These are phyloP conservation scores for Micoletzkya japonica DNA, from an alignment of 2,888 invertebrate genomes.

Conservation along the genomic window DNA sequence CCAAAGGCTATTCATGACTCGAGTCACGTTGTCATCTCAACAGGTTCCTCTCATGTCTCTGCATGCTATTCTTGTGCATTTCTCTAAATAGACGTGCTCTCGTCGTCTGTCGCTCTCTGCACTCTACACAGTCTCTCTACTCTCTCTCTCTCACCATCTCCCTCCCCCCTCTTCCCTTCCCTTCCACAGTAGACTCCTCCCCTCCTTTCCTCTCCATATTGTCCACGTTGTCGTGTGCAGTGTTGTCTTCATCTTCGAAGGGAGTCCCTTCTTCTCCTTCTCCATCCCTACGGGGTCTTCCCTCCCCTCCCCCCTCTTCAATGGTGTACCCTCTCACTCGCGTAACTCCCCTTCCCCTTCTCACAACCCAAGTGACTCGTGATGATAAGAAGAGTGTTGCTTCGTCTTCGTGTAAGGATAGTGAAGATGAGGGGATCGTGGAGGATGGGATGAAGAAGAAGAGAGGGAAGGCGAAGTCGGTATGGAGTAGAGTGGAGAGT, in stretches of 20 bases:
- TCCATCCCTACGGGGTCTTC: background rate
- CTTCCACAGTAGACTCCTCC: background rate
- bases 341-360: background rate
- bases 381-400: too few species aligned
- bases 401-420: too few species aligned
- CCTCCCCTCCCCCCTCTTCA: conserved; percentile 2
- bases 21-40: background rate
- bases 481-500: too few species aligned
- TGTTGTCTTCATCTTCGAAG: conserved; percentile 13
- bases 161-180: background rate
- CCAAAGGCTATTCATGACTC: too few species aligned
- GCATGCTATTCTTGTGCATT: background rate
- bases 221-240: conserved; percentile 6
- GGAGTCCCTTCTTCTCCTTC: conserved; percentile 11
- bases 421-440: too few species aligned
- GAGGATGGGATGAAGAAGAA: too few species aligned
- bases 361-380: too few species aligned
- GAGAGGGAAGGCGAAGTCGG: too few species aligned
- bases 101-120: background rate
- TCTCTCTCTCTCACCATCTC: background rate
- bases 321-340: background rate
- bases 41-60: background rate
- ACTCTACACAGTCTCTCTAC: conserved; percentile 1
- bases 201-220: conserved; percentile 2
- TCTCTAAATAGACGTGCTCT: background rate